phyloP scores from a whole-genome alignment of 1,140 invertebrate species.

The Oryctes rhinoceros region DNA sequence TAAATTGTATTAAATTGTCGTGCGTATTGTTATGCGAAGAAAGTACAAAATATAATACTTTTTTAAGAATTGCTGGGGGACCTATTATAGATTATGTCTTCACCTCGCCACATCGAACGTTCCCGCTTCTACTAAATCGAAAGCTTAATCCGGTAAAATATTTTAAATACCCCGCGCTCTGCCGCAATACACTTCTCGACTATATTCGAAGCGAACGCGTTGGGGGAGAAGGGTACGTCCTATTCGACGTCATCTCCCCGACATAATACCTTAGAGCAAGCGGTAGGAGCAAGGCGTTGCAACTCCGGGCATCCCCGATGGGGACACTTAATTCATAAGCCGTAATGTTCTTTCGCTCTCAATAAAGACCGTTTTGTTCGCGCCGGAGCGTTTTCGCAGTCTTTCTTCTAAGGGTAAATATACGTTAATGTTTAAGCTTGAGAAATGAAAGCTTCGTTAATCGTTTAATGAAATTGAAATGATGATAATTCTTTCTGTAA shows the following conservation, averaged over 20 bases:
- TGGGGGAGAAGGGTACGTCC: not conserved
- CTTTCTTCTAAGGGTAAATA: not conserved
- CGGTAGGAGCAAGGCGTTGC: not conserved
- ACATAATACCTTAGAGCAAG: not conserved
- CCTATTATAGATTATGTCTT: no score
- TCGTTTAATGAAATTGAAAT: constrained; percentile 1
- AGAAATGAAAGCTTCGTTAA: not conserved
- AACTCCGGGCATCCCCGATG: not conserved
- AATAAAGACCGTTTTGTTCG: constrained; percentile 28
- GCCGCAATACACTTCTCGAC: not conserved
- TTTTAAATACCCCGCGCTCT: constrained; percentile 11
- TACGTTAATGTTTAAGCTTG: not conserved
- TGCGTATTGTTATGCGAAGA: no score
- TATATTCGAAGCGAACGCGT: not conserved
- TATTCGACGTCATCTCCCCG: not conserved
- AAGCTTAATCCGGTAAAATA: constrained; percentile 7
- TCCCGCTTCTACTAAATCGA: not conserved
- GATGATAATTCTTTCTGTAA: not conserved
- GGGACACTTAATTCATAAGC: constrained; percentile 33
- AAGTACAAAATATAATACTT: no score
- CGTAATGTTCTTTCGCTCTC: constrained; percentile 25
- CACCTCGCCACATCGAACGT: no score
- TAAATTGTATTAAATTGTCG: no score
- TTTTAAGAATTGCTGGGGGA: no score
- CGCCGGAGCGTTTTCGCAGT: not conserved